Conservation (phyloP, 2,888 invertebrate species). For the Oegoconia quadripuncta region DNA sequence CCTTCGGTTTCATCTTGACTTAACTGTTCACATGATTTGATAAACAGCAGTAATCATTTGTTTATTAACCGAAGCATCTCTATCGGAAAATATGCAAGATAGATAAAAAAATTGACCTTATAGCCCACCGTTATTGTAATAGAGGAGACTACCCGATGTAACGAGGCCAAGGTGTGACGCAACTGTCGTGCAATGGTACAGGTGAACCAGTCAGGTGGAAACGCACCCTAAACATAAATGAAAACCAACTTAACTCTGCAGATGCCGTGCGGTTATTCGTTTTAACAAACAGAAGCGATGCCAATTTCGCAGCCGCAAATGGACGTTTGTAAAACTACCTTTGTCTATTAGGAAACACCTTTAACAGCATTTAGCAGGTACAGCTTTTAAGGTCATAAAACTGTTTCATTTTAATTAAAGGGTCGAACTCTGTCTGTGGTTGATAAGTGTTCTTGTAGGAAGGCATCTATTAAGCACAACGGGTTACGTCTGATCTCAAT, state of each 20-base stretch:
- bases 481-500: no score
- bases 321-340: conserved; percentile 27
- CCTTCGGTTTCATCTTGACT: no score
- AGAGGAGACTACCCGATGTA: conserved; percentile 33
- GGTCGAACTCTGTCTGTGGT: no score
- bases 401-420: conserved; percentile 30
- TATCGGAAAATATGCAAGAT: no score
- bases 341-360: conserved; percentile 47
- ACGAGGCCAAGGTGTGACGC: conserved; percentile 57
- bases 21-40: no score
- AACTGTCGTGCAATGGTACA: conserved; percentile 63
- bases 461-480: no score
- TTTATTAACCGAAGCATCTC: no score
- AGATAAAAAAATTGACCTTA: conserved; percentile 29
- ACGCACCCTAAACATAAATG: conserved; percentile 38
- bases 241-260: not conserved
- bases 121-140: conserved; percentile 45
- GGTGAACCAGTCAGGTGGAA: conserved; percentile 60
- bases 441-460: no score
- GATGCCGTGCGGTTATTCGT: not conserved
- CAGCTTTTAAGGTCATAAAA: conserved; percentile 40
- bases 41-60: no score
- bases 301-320: conserved; percentile 10
- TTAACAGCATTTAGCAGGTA: conserved; percentile 41
- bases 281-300: not conserved